phyloP scores from a whole-genome alignment of 2,113 vertebrate species.

The Rallus limicola region DNA sequence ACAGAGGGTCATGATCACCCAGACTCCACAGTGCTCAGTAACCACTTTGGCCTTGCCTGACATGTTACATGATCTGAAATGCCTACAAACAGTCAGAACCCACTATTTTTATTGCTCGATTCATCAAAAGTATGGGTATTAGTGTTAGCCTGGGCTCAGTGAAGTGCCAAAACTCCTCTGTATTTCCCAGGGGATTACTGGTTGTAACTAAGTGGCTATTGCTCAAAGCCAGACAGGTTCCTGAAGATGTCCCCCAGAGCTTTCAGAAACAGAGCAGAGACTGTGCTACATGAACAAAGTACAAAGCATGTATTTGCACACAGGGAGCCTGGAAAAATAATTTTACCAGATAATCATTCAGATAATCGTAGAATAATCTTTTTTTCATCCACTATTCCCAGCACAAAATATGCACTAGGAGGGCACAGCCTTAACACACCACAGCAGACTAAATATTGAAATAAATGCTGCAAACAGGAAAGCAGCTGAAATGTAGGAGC shows the following conservation, averaged over 20 bases:
- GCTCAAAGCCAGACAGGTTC: neutral
- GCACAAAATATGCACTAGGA: neutral
- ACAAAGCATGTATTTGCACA: neutral
- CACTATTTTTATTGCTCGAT: accelerated
- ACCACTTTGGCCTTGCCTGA: neutral
- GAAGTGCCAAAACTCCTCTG: neutral
- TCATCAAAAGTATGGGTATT: neutral
- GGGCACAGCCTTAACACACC: neutral
- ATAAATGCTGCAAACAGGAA: neutral
- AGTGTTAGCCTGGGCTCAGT: neutral
- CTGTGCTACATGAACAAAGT: neutral
- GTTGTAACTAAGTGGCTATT: neutral
- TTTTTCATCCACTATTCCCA: neutral
- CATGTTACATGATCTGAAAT: neutral
- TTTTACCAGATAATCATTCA: neutral
- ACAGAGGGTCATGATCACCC: neutral
- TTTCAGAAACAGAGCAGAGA: neutral
- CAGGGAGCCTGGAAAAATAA: constrained; percentile 13
- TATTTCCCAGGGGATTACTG: neutral
- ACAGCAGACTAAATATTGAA: constrained; percentile 5
- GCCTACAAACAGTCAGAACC: neutral
- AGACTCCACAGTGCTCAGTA: neutral
- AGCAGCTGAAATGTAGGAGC: constrained; percentile 3
- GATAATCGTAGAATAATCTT: constrained; percentile 6
- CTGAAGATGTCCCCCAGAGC: neutral